Conservation (phyloP, 2,797 vertebrate genomes). For the Falco peregrinus region DNA sequence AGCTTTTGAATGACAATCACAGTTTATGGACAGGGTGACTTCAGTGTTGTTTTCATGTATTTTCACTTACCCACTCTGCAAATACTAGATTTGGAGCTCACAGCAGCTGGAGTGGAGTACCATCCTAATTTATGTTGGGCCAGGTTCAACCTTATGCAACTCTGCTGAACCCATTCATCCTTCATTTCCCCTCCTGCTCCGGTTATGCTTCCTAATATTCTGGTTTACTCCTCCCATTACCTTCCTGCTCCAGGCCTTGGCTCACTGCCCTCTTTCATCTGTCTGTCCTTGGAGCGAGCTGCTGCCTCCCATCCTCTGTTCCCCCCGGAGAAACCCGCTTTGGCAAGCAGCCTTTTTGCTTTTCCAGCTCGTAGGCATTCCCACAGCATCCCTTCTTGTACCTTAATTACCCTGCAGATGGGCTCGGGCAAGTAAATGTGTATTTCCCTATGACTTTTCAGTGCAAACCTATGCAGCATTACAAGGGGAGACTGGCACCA, state of each 20-base stretch:
- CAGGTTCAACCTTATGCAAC: not conserved
- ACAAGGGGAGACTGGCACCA: not conserved
- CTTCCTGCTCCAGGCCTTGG: not conserved
- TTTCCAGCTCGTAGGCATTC: not conserved
- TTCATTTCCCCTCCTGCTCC: not conserved
- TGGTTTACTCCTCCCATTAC: not conserved
- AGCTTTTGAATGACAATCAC: not conserved
- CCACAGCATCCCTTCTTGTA: too few relatives aligned
- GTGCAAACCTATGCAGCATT: not conserved
- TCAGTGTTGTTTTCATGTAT: not conserved
- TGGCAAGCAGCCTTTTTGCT: not conserved
- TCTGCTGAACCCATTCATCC: not conserved
- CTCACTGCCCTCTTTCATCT: not conserved
- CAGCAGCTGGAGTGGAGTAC: not conserved
- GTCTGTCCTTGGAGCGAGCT: not conserved
- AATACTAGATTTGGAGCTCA: not conserved
- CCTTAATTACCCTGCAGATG: not conserved
- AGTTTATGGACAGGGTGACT: not conserved
- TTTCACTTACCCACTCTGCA: not conserved
- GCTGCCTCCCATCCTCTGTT: not conserved
- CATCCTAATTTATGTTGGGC: not conserved
- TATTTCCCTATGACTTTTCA: not conserved
- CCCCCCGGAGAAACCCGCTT: not conserved
- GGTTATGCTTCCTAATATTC: not conserved
- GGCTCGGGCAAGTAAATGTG: not conserved